Evolutionary conservation across 2,888 invertebrate genomes (phyloP).

Genomic region (Mesoligia furuncula): DNA sequence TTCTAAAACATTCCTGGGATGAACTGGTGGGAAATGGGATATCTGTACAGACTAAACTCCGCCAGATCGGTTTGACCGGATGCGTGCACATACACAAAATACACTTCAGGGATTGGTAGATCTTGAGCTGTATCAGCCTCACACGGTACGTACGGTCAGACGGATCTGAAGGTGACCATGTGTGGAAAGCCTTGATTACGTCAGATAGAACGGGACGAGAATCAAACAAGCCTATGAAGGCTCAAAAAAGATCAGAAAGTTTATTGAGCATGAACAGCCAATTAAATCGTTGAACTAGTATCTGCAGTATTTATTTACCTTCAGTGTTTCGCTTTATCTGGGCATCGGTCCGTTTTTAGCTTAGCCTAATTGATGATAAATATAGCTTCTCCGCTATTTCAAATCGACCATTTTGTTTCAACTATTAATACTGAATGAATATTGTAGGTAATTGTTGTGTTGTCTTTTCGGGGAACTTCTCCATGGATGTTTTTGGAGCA

Average conservation of each 20-base stretch:
- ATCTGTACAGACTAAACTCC: no score
- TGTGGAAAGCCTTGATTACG: slow-evolving; percentile 6
- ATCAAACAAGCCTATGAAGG: slow-evolving; percentile 10
- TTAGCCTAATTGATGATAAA: slow-evolving; percentile 28
- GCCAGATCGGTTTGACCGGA: background rate
- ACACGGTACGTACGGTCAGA: background rate
- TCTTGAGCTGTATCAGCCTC: background rate
- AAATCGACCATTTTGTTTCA: background rate
- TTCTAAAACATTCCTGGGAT: background rate
- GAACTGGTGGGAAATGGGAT: background rate
- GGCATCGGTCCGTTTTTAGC: slow-evolving; percentile 34
- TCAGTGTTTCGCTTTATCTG: slow-evolving; percentile 33
- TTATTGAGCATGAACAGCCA: slow-evolving; percentile 46
- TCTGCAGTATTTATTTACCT: slow-evolving; percentile 27
- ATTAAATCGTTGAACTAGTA: slow-evolving; percentile 41
- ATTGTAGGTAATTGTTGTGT: slow-evolving; percentile 11
- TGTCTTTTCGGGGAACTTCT: background rate
- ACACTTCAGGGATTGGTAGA: background rate
- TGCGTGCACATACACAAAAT: background rate
- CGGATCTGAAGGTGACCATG: slow-evolving; percentile 1
- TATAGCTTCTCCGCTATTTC: slow-evolving; percentile 18
- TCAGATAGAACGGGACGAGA: slow-evolving; percentile 1
- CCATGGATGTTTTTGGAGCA: background rate
- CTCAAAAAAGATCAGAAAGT: slow-evolving; percentile 27
- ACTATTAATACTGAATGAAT: background rate